Percentiles rank a stretch among this genome's conserved stretches.
These are phyloP conservation scores for Novumbra hubbsi DNA, from an alignment of 2,797 vertebrate genomes.

Conservation along the genomic window DNA sequence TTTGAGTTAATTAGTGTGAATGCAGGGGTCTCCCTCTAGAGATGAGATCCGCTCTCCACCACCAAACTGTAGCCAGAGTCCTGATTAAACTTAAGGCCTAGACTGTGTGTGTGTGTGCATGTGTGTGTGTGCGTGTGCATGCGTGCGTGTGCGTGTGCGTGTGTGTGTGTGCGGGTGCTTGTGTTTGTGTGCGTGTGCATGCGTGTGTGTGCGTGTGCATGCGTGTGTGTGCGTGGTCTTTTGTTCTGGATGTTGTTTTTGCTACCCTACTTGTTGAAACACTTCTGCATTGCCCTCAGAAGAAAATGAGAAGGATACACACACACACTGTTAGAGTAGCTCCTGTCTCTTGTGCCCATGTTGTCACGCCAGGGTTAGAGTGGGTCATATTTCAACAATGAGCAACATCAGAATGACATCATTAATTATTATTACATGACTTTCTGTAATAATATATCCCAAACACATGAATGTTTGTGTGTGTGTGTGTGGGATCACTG, in stretches of 20 bases:
- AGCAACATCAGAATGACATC: constrained; percentile 43
- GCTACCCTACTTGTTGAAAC: not conserved
- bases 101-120: not conserved
- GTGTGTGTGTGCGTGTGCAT: not conserved
- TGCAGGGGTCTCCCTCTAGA: too few relatives aligned
- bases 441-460: too few relatives aligned
- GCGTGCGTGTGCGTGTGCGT: not conserved
- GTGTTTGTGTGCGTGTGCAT: not conserved
- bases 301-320: too few relatives aligned
- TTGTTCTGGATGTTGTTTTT: not conserved
- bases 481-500: constrained; percentile 9
- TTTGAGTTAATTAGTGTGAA: too few relatives aligned
- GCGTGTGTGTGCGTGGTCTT: not conserved
- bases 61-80: too few relatives aligned
- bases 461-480: not conserved
- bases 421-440: too few relatives aligned
- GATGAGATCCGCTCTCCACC: too few relatives aligned
- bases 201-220: not conserved
- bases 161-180: not conserved
- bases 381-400: constrained; percentile 35
- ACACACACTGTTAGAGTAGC: not conserved
- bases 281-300: not conserved
- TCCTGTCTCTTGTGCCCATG: not conserved
- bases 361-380: not conserved
- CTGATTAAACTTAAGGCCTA: too few relatives aligned